A percentile compares a stretch with the other conserved stretches of the same genome.
phyloP scores from a whole-genome alignment of 2,113 vertebrate species.

The Syrrhaptes paradoxus region DNA sequence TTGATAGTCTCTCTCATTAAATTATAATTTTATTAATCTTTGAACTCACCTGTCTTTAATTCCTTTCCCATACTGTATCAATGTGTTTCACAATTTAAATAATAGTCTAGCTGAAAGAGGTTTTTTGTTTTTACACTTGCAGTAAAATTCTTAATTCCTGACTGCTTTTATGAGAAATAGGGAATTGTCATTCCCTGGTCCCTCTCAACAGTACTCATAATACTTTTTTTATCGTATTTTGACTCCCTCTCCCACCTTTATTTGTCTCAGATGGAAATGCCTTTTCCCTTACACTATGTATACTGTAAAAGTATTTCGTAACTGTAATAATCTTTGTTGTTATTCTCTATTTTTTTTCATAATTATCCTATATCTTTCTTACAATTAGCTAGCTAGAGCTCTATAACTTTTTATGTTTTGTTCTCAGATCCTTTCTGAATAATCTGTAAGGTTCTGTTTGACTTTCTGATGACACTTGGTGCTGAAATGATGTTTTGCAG shows the following conservation, averaged over 20 bases:
- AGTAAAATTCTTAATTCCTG: background rate
- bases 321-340: background rate
- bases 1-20: background rate
- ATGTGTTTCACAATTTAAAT: background rate
- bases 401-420: background rate
- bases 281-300: background rate
- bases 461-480: background rate
- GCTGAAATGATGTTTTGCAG: background rate
- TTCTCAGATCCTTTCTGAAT: background rate
- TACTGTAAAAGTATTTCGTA: background rate
- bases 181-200: background rate
- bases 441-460: background rate
- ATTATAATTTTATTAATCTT: background rate
- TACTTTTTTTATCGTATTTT: background rate
- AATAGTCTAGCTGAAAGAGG: background rate
- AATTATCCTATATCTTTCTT: background rate
- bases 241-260: accelerated
- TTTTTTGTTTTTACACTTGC: background rate
- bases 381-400: background rate
- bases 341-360: background rate
- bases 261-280: background rate
- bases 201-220: background rate
- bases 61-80: background rate
- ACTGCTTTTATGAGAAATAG: background rate
- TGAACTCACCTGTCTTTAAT: background rate